These are phyloP conservation scores for Lomographa bimaculata DNA, from an alignment of 2,888 invertebrate genomes.

Conservation along the genomic window DNA sequence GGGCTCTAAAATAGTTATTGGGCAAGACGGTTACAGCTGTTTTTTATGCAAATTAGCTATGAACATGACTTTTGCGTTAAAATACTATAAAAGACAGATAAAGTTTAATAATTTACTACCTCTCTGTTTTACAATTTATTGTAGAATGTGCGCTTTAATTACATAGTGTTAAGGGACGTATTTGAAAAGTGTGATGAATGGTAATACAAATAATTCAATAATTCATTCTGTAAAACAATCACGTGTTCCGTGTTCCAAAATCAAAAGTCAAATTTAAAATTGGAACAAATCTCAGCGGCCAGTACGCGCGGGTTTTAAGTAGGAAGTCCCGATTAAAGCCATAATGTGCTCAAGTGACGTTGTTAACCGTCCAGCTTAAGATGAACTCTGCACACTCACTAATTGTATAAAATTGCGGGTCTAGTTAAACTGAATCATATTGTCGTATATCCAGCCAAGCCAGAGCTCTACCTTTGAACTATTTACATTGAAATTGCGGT, in stretches of 20 bases:
- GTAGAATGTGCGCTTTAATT: too few species aligned
- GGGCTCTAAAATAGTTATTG: slow-evolving; percentile 40
- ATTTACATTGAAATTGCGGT: too few species aligned
- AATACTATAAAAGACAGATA: too few species aligned
- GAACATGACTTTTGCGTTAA: slow-evolving; percentile 7
- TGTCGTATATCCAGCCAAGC: slow-evolving; percentile 41
- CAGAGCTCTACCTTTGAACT: neutral
- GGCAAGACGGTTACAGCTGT: slow-evolving; percentile 11
- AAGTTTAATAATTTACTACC: too few species aligned
- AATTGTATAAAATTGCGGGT: too few species aligned
- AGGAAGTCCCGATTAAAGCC: slow-evolving; percentile 78
- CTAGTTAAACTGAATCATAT: slow-evolving; percentile 56
- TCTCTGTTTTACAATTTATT: too few species aligned
- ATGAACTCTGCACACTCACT: too few species aligned
- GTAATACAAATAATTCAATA: too few species aligned
- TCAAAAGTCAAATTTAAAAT: slow-evolving; percentile 62
- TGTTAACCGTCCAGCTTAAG: slow-evolving; percentile 51
- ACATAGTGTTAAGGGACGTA: too few species aligned
- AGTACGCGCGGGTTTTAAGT: slow-evolving; percentile 64
- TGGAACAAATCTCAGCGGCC: slow-evolving; percentile 77
- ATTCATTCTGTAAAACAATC: too few species aligned
- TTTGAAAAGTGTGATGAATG: too few species aligned
- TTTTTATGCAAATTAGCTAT: slow-evolving; percentile 3
- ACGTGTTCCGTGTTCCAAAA: slow-evolving; percentile 47
- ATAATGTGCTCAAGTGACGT: slow-evolving; percentile 80